These are phyloP conservation scores for Rhagonycha fulva DNA, from an alignment of 2,888 invertebrate genomes.

Conservation along the genomic window DNA sequence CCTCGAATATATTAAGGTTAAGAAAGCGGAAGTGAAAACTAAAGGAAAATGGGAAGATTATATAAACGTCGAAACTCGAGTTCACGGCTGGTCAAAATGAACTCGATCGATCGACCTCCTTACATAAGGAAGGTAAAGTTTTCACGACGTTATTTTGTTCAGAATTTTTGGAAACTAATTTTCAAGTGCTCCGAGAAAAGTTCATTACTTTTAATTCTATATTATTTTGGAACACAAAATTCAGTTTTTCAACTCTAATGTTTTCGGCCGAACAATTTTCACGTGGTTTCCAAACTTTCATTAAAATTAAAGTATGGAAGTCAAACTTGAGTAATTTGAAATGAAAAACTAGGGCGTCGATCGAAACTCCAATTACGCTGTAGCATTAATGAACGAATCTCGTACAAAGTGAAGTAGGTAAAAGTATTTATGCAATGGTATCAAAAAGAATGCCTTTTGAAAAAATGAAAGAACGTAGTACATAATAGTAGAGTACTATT, in stretches of 20 bases:
- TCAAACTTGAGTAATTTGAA: not conserved
- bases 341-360: slow-evolving; percentile 5
- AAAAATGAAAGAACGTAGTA: slow-evolving; percentile 13
- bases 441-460: not conserved
- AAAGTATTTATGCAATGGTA: not conserved
- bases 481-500: slow-evolving; percentile 1
- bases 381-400: slow-evolving; percentile 8
- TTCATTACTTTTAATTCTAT: not conserved
- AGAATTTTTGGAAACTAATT: not conserved
- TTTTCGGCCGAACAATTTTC: not conserved
- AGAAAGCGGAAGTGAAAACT: slow-evolving; percentile 14
- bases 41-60: not conserved
- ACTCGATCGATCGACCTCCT: slow-evolving; percentile 12
- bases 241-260: not conserved
- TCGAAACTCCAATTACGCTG: slow-evolving; percentile 1
- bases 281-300: not conserved
- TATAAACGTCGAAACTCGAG: slow-evolving; percentile 16
- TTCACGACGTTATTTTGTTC: not conserved
- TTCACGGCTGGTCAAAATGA: slow-evolving; percentile 24
- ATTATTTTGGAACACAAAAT: not conserved
- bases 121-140: not conserved
- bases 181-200: not conserved
- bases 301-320: not conserved
- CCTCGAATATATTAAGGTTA: slow-evolving; percentile 8
- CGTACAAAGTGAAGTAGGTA: not conserved